Evolutionary conservation across 2,888 invertebrate genomes (phyloP), one percentile per base, ranked within the genome.

Genomic region (Drosophila cracens): DNA sequence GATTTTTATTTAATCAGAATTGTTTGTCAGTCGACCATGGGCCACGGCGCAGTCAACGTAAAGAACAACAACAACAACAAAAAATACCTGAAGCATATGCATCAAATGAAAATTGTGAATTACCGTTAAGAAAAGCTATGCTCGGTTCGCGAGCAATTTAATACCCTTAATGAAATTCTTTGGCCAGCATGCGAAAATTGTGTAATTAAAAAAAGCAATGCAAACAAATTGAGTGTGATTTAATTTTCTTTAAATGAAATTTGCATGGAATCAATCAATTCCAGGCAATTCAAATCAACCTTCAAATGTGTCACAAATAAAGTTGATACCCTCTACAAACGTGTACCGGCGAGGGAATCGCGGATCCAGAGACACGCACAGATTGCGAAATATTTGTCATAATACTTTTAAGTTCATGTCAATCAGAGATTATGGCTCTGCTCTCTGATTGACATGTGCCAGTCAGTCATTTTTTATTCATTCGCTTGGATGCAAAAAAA

Each of bases 391-490:
- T 87, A 87, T 87, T 87, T 87, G 87, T 90, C 87, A 87, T 88
- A 87, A 90, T 86, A 90, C 89, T 86, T 89, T 88, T 87, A 87
- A 90, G 88, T 87, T 82, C 89, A 84, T 87, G 90, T 89, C 88
- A 83, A 83, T 75, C 81, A 76, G 81, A 90, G 87, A 87, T 87
- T 90, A 90, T 84, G 82, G 70, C 73, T 70, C 75, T 76, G 77
- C 73, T 74, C 63, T 73, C 80, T 87, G 87, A 87, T 87, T 87
- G 87, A 89, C 89, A 89, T 87, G 73, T 85, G 87, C 80, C 89
- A 76, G 82, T 80, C 81, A 81, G 67, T 52, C 71, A 65, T 54
- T 52, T 52, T 38, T 64, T 29, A 46, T 52, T 38, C 49, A n/a
- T 29, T 40, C 34, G 56, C 57, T 36, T 27, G 27, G 27, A 27